Percentiles rank a stretch among this genome's conserved stretches.
These are phyloP conservation scores for Noctua fimbriata DNA, from an alignment of 2,888 invertebrate species.

Conservation along the genomic window DNA sequence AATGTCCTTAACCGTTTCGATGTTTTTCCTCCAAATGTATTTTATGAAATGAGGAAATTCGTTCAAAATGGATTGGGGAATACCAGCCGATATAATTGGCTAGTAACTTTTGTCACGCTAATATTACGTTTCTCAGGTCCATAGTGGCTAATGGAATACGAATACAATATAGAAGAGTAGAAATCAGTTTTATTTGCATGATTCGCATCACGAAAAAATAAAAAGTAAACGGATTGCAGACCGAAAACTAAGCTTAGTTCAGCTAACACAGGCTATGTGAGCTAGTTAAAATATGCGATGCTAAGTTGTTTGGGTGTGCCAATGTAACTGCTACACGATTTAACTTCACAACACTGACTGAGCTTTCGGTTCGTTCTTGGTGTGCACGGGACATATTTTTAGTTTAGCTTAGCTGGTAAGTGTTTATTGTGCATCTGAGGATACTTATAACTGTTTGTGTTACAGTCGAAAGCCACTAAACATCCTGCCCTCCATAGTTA, in stretches of 20 bases:
- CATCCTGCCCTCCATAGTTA: background rate
- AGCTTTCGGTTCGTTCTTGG: too few species aligned
- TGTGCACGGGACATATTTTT: too few species aligned
- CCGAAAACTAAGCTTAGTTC: too few species aligned
- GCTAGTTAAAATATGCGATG: too few species aligned
- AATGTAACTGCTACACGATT: too few species aligned
- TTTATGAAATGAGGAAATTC: conserved; percentile 12
- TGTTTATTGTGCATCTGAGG: background rate
- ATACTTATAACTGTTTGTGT: background rate
- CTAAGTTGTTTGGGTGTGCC: too few species aligned
- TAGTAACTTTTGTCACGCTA: conserved; percentile 10
- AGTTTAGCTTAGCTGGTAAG: background rate
- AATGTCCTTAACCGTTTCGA: background rate
- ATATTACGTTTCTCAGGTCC: conserved; percentile 17
- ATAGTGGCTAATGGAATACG: background rate
- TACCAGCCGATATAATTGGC: background rate
- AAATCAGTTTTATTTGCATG: background rate
- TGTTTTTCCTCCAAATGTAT: background rate
- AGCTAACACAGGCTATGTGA: too few species aligned
- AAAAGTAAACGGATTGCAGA: background rate
- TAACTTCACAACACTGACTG: too few species aligned
- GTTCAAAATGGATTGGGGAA: conserved; percentile 6
- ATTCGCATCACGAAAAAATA: background rate
- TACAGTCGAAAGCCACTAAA: background rate
- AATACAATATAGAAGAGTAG: background rate